These are phyloP conservation scores for Drosophila vallismaia DNA, from an alignment of 2,888 invertebrate genomes.

Conservation along the genomic window DNA sequence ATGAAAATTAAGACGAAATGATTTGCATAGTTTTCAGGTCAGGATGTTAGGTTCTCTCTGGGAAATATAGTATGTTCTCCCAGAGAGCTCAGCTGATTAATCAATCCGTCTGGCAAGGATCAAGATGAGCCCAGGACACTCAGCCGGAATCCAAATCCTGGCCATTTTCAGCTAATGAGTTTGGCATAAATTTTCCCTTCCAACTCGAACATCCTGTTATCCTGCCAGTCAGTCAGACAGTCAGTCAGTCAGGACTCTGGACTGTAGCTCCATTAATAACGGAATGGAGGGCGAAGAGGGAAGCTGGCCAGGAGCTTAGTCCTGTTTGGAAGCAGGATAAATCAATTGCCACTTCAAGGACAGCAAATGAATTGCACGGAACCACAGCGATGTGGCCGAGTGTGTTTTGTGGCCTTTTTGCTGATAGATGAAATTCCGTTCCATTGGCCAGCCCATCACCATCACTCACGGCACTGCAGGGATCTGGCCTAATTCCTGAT, in stretches of 20 bases:
- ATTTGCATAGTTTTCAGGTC: neutral
- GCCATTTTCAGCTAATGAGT: conserved; percentile 51
- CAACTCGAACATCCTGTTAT: conserved; percentile 14
- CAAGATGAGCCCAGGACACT: neutral
- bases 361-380: conserved; percentile 38
- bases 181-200: conserved; percentile 27
- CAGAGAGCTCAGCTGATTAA: conserved; percentile 36
- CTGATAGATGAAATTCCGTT: conserved; percentile 31
- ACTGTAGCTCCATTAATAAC: conserved; percentile 46
- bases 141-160: conserved; percentile 12
- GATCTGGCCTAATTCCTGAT: conserved; percentile 12
- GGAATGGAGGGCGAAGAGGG: neutral
- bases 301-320: conserved; percentile 9
- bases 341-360: conserved; percentile 55
- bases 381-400: conserved; percentile 1
- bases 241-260: conserved; percentile 16
- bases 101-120: conserved; percentile 21
- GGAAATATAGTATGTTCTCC: neutral
- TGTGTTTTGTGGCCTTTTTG: neutral
- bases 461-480: conserved; percentile 22
- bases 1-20: conserved; percentile 6
- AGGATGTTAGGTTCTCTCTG: neutral
- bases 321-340: conserved; percentile 34
- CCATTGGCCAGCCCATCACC: conserved; percentile 9
- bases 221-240: neutral